A percentile compares a stretch with the other conserved stretches of the same genome.
Conservation (phyloP, 2,113 vertebrate genomes). For the Gobius niger region DNA sequence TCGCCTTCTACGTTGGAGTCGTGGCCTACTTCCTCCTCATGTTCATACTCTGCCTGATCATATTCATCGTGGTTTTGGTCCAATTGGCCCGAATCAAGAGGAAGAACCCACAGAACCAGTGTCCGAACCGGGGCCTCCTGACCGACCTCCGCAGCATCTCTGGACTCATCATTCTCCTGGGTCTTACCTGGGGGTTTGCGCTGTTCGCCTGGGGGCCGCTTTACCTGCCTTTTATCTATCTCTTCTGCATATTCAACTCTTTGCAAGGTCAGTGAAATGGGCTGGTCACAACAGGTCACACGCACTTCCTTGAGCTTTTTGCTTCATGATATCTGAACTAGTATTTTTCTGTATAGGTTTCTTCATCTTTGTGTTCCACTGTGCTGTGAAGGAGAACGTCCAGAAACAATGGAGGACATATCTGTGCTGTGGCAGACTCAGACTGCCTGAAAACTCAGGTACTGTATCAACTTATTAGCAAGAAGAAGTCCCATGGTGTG, state of each 20-base stretch:
- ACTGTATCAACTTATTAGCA: too few species aligned
- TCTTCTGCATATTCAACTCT: slow-evolving; percentile 93
- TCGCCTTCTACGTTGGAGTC: slow-evolving; percentile 87
- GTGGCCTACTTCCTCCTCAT: slow-evolving; percentile 90
- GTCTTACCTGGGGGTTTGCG: slow-evolving; percentile 95
- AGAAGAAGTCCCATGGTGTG: too few species aligned
- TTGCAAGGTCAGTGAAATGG: slow-evolving; percentile 83
- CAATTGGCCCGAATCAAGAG: slow-evolving; percentile 92
- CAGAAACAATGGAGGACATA: slow-evolving; percentile 90
- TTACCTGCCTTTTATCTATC: slow-evolving; percentile 86
- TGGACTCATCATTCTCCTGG: slow-evolving; percentile 88
- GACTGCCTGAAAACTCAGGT: slow-evolving; percentile 91
- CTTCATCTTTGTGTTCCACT: slow-evolving; percentile 96
- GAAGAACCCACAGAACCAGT: slow-evolving; percentile 88
- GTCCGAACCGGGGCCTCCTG: slow-evolving; percentile 81
- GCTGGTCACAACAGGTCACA: not conserved
- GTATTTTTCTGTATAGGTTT: slow-evolving; percentile 77
- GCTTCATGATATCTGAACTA: too few species aligned
- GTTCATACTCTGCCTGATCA: slow-evolving; percentile 85
- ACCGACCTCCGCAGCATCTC: slow-evolving; percentile 85
- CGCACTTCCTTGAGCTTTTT: not conserved
- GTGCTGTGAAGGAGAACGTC: slow-evolving; percentile 91
- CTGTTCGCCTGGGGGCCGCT: slow-evolving; percentile 92
- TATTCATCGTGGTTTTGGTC: slow-evolving; percentile 92
- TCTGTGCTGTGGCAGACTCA: slow-evolving; percentile 90